Evolutionary conservation across 2,888 invertebrate species (phyloP).

Genomic region (Auanema freiburgensis): DNA sequence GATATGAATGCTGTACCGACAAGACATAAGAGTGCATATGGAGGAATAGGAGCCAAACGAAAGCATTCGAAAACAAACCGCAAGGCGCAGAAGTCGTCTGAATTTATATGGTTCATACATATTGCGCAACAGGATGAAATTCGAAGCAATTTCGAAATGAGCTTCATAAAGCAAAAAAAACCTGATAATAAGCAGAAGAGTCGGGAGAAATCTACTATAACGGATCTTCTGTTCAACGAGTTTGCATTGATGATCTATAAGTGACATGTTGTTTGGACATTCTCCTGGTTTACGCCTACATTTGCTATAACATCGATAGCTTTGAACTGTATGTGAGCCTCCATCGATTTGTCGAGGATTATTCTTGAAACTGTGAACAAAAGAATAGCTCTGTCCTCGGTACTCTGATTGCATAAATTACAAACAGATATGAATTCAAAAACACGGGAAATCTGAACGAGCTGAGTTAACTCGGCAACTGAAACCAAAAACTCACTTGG

Average conservation of each 20-base stretch:
- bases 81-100: slow-evolving; percentile 11
- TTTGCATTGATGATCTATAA: neutral
- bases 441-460: slow-evolving; percentile 5
- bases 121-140: neutral
- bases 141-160: neutral
- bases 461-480: neutral
- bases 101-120: neutral
- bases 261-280: neutral
- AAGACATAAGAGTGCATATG: slow-evolving; percentile 4
- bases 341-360: slow-evolving; percentile 7
- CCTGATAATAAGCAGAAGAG: neutral
- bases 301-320: slow-evolving; percentile 2
- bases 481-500: neutral
- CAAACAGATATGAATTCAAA: slow-evolving; percentile 7
- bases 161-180: neutral
- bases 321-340: slow-evolving; percentile 1
- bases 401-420: neutral
- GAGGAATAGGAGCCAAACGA: neutral
- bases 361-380: slow-evolving; percentile 7
- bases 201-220: slow-evolving; percentile 3
- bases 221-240: neutral
- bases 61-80: slow-evolving; percentile 7
- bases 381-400: slow-evolving; percentile 8
- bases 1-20: slow-evolving; percentile 4
- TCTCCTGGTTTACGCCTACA: neutral